phyloP scores from a whole-genome alignment of 2,888 invertebrate genomes.

The Gibbula magus region DNA sequence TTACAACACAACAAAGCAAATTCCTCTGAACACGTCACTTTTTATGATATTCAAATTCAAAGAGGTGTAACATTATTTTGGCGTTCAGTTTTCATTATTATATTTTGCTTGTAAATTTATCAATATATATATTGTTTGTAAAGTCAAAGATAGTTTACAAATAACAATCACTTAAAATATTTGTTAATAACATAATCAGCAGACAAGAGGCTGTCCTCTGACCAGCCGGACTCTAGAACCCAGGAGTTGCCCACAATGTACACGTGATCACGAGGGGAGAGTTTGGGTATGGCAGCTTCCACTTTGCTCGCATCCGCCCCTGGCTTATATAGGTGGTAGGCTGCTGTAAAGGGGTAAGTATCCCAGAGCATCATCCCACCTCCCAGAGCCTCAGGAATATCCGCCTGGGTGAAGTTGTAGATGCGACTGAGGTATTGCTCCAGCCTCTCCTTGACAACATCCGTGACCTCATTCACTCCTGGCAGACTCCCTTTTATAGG shows the following conservation, averaged over 20 bases:
- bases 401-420: background rate
- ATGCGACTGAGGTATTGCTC: background rate
- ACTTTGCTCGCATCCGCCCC: background rate
- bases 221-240: background rate
- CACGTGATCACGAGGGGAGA: background rate
- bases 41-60: no score
- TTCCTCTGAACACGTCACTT: no score
- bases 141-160: no score
- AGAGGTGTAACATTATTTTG: no score
- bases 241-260: constrained; percentile 1
- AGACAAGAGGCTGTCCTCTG: background rate
- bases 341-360: background rate
- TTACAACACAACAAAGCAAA: no score
- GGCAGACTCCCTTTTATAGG: background rate
- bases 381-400: background rate
- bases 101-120: no score
- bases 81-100: no score
- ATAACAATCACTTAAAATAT: background rate
- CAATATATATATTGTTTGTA: no score
- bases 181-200: background rate
- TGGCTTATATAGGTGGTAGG: background rate
- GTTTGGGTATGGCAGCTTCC: background rate
- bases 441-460: background rate
- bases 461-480: background rate
- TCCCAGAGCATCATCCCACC: background rate